Base-by-base conservation (phyloP, 2,113 vertebrate genomes). In the Pluvianellus socialis region DNA sequence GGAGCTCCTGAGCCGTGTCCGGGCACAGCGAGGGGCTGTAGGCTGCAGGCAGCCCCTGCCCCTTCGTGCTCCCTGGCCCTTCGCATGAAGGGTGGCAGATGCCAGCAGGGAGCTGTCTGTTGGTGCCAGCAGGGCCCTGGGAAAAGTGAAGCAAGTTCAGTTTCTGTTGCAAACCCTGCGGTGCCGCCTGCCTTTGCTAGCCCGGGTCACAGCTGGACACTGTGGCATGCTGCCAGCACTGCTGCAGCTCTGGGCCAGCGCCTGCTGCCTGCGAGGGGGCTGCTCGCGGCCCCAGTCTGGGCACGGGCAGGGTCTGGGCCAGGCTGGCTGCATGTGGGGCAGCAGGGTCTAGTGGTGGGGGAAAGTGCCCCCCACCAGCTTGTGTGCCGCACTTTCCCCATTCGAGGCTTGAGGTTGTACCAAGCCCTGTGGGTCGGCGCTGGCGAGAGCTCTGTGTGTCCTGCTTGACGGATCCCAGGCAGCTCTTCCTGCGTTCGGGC, bases 1-100 rank as follows among this genome's bases (percentile, higher is more conserved):
- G 77, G 56, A 63, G 53, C 38, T 85, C 47, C 65, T 0, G 2
- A 40, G n/a, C 76, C 0, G 0, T 2, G 24, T 14, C 61, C 49
- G 71, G 58, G 8, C 10, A 18, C 65, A n/a, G 59, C 0, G 3
- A 56, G 49, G 55, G 49, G 33, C 53, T 71, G 61, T 33, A 58
- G 53, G 45, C 33, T 44, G 56, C 56, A 47, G 35, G 13, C 28
- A 12, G 28, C 28, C 47, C 66, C 75, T 67, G 67, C 47, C n/a
- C 53, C 7, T 2, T 13, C 16, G 45, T 59, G 59, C 24, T 82
- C 50, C 58, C 24, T 1, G 2, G 20, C 12, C 17, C 8, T 0
- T 4, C 44, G 59, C 38, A 35, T 75, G 9, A 82, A 30, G 61
- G 42, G 42, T 1, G 8, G 49, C 62, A 30, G 38, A 3, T 76